Evolutionary conservation across 2,797 vertebrate genomes (phyloP).

Genomic region (Paramormyrops hopkinsi): DNA sequence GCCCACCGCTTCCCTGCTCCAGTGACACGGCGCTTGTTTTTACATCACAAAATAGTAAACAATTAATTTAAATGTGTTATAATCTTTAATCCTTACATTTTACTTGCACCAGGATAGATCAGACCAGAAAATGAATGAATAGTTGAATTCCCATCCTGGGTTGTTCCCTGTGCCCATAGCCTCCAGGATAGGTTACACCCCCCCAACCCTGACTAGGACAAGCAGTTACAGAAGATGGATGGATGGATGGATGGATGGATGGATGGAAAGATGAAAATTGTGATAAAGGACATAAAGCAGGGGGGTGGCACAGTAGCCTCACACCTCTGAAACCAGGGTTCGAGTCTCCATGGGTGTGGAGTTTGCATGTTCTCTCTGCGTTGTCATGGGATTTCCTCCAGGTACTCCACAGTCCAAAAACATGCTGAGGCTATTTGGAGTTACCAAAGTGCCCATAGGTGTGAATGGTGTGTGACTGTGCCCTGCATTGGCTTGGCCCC

Average conservation of each 20-base stretch:
- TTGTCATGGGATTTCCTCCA: not conserved
- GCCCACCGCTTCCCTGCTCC: not conserved
- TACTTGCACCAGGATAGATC: not conserved
- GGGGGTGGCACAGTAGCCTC: not conserved
- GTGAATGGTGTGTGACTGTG: not conserved
- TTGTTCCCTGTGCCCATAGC: not conserved
- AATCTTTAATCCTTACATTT: not conserved
- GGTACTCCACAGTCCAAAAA: not conserved
- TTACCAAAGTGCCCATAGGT: not conserved
- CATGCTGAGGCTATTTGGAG: not conserved
- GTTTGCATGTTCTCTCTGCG: not conserved
- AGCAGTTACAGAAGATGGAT: not conserved
- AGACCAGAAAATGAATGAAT: not conserved
- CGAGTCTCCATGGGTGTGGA: not conserved
- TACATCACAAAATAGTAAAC: not conserved
- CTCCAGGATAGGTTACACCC: not conserved
- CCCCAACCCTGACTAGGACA: not conserved
- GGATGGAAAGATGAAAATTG: not conserved
- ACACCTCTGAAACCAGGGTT: not conserved
- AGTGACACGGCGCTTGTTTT: not conserved
- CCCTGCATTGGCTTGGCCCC: not conserved
- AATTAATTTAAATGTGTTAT: not conserved
- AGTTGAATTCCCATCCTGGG: not conserved
- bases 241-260: not conserved
- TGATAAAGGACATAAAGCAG: not conserved